Evolutionary conservation across 2,797 vertebrate species (phyloP), one percentile per base, ranked within the genome.

Genomic region (Kryptolebias ocellatus): DNA sequence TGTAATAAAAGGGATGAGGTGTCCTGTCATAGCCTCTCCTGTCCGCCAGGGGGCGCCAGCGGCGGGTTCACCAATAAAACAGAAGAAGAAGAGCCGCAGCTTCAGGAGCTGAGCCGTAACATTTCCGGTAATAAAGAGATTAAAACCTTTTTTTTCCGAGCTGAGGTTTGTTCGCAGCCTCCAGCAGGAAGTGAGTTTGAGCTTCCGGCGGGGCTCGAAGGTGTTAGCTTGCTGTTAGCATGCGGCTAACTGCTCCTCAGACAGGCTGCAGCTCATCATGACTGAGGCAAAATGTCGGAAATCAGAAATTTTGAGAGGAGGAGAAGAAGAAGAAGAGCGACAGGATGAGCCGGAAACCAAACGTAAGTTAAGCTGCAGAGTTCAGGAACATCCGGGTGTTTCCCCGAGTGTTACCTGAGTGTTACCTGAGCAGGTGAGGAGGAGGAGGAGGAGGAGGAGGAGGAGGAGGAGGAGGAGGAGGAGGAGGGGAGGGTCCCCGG

Each of bases 201-300:
- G 1, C 39, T 53, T 2, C 2, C 8, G 20, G 1, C 16, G 4
- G 1, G 18, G 4, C 4, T 29, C 15, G 0, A 49, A 45, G 7
- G 18, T 18, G 71, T 70, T 74, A 70, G 20, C 55, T 12, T 56
- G 16, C 59, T 0, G 66, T 53, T 64, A 81, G 85, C 75, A 92
- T 90, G 89, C 81, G 74, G 81, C 70, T 57, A 56, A 31, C 45
- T 64, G 45, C 15, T 20, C 64, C 54, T 47, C 1, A 42, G 69
- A 68, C 46, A 82, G 70, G 77, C 44, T 70, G 56, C 0, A 28
- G 56, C 44, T 64, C 83, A 68, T 81, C 86, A 93, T 93, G 92
- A 81, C 84, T 29, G 91, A 87, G 28, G 28, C 91, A 64, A 86
- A 76, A 83, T 86, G 84, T 59, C 83, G 86, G 16, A 87, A 74